Evolutionary conservation across 2,888 invertebrate species (phyloP).

Genomic region (Rhorus exstirpatorius): DNA sequence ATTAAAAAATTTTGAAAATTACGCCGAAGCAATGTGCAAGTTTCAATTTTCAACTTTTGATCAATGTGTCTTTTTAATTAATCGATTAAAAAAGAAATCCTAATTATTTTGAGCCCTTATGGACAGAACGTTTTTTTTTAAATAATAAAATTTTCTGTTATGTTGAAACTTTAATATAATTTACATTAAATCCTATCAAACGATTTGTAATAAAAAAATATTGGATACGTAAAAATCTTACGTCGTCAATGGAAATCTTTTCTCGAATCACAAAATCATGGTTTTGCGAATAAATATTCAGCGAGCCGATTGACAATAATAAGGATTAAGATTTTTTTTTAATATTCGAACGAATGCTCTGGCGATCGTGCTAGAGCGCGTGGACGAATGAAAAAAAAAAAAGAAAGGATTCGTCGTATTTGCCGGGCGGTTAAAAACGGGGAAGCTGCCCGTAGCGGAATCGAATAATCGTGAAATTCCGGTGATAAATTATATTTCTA

Average conservation of each 20-base stretch:
- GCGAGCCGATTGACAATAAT: conserved; percentile 1
- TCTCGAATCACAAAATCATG: background rate
- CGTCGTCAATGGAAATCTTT: background rate
- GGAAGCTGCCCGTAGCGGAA: conserved; percentile 13
- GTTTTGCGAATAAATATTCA: conserved; percentile 2
- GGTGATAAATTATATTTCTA: conserved; percentile 66
- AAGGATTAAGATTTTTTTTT: conserved; percentile 23
- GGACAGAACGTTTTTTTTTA: too few species aligned
- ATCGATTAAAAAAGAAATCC: too few species aligned
- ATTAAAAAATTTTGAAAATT: too few species aligned
- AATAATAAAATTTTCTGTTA: too few species aligned
- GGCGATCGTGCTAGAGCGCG: background rate
- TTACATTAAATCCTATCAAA: background rate
- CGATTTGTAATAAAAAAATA: background rate
- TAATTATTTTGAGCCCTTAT: too few species aligned
- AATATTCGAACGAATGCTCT: background rate
- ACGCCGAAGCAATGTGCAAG: too few species aligned
- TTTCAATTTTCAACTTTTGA: too few species aligned
- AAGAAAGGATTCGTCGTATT: conserved; percentile 27
- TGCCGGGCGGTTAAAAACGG: conserved; percentile 25
- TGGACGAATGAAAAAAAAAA: too few species aligned
- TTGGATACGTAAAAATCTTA: background rate
- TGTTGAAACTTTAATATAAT: too few species aligned
- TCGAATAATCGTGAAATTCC: conserved; percentile 48
- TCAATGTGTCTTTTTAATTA: too few species aligned